Evolutionary conservation across 2,113 vertebrate genomes (phyloP).

Genomic region (Murina feae): DNA sequence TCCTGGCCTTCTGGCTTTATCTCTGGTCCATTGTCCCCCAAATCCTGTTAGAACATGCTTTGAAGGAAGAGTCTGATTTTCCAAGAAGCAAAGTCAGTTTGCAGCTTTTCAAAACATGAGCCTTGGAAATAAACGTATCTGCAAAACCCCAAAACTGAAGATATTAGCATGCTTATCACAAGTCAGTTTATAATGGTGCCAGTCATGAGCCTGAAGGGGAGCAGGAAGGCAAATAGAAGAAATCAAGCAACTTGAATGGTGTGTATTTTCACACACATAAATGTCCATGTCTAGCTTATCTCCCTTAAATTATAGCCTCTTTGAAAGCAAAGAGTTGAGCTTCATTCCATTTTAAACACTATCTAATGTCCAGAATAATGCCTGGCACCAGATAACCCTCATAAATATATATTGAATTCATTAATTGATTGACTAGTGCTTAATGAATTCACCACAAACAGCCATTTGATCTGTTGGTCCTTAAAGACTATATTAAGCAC

Average conservation of each 20-base stretch:
- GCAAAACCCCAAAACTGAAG: neutral
- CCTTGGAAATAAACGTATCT: neutral
- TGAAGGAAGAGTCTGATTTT: slow-evolving; percentile 37
- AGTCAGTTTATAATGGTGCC: neutral
- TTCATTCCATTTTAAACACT: neutral
- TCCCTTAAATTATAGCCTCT: neutral
- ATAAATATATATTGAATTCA: neutral
- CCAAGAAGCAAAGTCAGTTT: neutral
- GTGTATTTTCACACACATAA: neutral
- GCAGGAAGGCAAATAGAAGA: neutral
- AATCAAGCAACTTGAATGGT: neutral
- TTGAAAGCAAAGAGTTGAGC: neutral
- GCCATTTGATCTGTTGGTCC: neutral
- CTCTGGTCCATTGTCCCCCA: neutral
- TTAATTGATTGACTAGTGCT: neutral
- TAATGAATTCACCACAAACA: neutral
- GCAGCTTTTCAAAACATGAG: neutral
- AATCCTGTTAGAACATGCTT: slow-evolving; percentile 18
- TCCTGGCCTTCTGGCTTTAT: neutral
- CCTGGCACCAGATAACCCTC: neutral
- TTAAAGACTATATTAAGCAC: neutral
- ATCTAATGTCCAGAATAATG: neutral
- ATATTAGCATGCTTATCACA: neutral
- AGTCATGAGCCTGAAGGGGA: neutral
- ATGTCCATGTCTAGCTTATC: neutral